These are phyloP conservation scores for Caenorhabditis macrosperma DNA, from an alignment of 2,888 invertebrate genomes.

Conservation along the genomic window DNA sequence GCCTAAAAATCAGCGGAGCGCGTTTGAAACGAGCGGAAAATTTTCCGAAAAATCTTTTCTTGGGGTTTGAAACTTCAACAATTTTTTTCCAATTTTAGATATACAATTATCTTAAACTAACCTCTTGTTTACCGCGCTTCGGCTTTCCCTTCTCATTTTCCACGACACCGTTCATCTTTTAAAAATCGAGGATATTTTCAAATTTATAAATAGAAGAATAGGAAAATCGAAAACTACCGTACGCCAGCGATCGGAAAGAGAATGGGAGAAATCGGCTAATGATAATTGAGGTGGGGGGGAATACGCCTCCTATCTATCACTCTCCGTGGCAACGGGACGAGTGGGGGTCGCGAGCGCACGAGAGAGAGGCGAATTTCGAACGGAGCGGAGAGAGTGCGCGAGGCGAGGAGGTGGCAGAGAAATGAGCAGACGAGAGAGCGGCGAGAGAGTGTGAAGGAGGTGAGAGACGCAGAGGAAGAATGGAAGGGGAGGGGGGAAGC, in stretches of 20 bases:
- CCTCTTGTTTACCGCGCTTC: too few species aligned
- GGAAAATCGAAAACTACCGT: background rate
- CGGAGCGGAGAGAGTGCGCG: slow-evolving; percentile 11
- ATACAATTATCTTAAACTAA: too few species aligned
- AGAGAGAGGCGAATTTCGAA: slow-evolving; percentile 15
- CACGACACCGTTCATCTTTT: too few species aligned
- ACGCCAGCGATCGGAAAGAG: background rate
- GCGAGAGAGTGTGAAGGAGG: background rate
- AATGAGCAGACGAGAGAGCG: background rate
- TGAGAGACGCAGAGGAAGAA: slow-evolving; percentile 12
- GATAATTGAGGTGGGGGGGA: slow-evolving; percentile 13
- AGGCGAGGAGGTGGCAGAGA: slow-evolving; percentile 10
- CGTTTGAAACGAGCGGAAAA: too few species aligned
- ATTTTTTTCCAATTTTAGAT: too few species aligned
- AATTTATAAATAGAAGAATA: background rate
- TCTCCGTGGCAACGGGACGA: background rate
- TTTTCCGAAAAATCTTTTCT: background rate
- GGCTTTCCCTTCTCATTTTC: too few species aligned
- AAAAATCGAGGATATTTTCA: too few species aligned
- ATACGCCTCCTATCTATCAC: background rate
- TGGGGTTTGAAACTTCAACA: background rate
- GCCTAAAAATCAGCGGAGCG: too few species aligned
- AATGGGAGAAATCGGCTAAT: background rate
- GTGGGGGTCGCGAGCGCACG: too few species aligned
- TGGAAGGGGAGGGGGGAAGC: slow-evolving; percentile 10